Conservation (phyloP, 2,888 invertebrate species). For the Drosophila kambysellisi region DNA sequence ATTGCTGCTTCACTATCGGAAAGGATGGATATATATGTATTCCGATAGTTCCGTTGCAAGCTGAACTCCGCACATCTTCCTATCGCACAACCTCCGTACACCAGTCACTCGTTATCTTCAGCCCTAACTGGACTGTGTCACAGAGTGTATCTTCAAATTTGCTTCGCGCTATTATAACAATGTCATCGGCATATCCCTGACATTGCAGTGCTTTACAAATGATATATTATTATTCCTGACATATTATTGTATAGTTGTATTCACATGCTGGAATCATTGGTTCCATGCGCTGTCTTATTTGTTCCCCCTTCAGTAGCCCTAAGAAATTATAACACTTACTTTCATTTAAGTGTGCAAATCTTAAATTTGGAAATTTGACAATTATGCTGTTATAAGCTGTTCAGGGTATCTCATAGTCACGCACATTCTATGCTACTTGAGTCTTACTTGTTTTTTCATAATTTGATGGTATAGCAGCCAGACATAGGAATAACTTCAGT, state of each 20-base stretch:
- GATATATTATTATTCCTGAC: not conserved
- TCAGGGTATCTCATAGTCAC: not conserved
- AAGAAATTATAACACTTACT: not conserved
- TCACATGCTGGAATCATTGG: not conserved
- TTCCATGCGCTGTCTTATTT: not conserved
- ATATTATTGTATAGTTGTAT: not conserved
- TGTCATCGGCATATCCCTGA: too few species aligned
- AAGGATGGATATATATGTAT: too few species aligned
- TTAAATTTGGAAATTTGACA: not conserved
- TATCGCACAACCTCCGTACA: too few species aligned
- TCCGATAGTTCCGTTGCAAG: too few species aligned
- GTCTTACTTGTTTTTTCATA: constrained; percentile 1
- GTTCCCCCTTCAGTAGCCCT: not conserved
- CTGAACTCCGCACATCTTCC: too few species aligned
- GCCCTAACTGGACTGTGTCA: too few species aligned
- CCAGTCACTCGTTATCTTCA: too few species aligned
- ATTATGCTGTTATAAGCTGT: not conserved
- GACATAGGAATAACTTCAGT: not conserved
- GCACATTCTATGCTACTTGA: not conserved
- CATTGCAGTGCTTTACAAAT: not conserved
- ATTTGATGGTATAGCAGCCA: not conserved
- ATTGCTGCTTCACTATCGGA: too few species aligned
- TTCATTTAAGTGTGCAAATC: not conserved
- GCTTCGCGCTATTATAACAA: too few species aligned
- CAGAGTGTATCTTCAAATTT: too few species aligned